phyloP scores from a whole-genome alignment of 2,888 invertebrate species.

The Dolomedes plantarius region DNA sequence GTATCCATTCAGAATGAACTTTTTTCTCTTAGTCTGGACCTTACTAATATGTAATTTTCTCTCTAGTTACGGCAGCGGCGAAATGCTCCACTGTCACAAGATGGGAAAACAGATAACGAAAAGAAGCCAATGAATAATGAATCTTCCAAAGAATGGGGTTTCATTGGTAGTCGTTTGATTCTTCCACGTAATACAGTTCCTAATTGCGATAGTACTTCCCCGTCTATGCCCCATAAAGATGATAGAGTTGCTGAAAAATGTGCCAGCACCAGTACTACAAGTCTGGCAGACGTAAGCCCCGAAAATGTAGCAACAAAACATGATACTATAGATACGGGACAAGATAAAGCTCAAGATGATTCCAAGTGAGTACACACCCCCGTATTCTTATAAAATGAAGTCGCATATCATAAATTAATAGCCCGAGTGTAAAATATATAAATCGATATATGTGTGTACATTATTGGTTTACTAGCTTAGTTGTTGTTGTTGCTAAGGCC shows the following conservation, averaged over 20 bases:
- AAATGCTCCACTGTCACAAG: constrained; percentile 27
- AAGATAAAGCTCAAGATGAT: constrained; percentile 31
- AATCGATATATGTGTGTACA: too few species aligned
- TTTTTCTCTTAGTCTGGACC: too few species aligned
- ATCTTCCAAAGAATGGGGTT: constrained; percentile 30
- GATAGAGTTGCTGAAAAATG: constrained; percentile 51
- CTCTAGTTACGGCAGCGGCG: constrained; percentile 22
- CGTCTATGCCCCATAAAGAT: constrained; percentile 17
- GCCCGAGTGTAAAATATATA: too few species aligned
- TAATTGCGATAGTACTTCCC: constrained; percentile 28
- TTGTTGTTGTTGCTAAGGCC: too few species aligned
- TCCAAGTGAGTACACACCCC: constrained; percentile 52
- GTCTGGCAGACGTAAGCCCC: constrained; percentile 36
- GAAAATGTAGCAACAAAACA: constrained; percentile 27
- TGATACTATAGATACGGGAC: constrained; percentile 20
- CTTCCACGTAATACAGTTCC: constrained; percentile 59
- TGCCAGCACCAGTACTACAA: constrained; percentile 63
- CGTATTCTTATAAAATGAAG: too few species aligned
- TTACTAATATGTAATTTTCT: too few species aligned
- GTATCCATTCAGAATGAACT: too few species aligned
- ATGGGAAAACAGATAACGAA: constrained; percentile 30
- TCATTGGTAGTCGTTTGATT: constrained; percentile 30
- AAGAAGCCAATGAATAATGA: constrained; percentile 9
- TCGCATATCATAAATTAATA: too few species aligned
- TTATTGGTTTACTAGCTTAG: too few species aligned